Percentiles rank a stretch among this genome's conserved stretches.
Evolutionary conservation across 1,140 invertebrate genomes (phyloP).

Genomic region (Neodiprion pinetum): DNA sequence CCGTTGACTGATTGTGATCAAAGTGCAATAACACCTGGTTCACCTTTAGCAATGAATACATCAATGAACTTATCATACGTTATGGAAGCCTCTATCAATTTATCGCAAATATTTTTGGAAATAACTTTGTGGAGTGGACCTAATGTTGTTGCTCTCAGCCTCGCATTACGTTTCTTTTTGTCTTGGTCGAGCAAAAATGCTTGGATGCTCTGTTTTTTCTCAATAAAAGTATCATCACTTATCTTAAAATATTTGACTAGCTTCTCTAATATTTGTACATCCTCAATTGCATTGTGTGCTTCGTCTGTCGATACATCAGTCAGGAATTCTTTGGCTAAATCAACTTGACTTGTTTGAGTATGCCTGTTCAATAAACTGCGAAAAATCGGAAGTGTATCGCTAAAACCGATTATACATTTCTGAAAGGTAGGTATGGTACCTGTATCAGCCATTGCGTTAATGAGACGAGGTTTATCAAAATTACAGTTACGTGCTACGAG

Average conservation of each 20-base stretch:
- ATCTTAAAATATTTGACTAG: slow-evolving; percentile 24
- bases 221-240: slow-evolving; percentile 11
- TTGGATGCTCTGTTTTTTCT: slow-evolving; percentile 8
- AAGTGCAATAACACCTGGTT: slow-evolving; percentile 10
- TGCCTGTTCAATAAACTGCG: slow-evolving; percentile 17
- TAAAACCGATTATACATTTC: slow-evolving; percentile 18
- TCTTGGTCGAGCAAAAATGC: neutral
- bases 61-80: slow-evolving; percentile 12
- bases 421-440: slow-evolving; percentile 10
- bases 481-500: slow-evolving; percentile 30
- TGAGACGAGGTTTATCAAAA: slow-evolving; percentile 27
- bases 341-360: slow-evolving; percentile 15
- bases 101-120: slow-evolving; percentile 15
- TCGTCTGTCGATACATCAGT: slow-evolving; percentile 18
- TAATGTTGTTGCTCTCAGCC: slow-evolving; percentile 14
- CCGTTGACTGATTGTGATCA: slow-evolving; percentile 14
- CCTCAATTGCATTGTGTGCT: slow-evolving; percentile 22
- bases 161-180: slow-evolving; percentile 17
- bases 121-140: slow-evolving; percentile 13
- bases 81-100: slow-evolving; percentile 10
- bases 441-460: slow-evolving; percentile 21
- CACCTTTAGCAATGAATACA: slow-evolving; percentile 11
- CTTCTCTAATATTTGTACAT: slow-evolving; percentile 22
- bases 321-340: slow-evolving; percentile 24
- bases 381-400: slow-evolving; percentile 22